Base-by-base conservation (phyloP, 2,888 invertebrate species). In the Proisotoma minuta region DNA sequence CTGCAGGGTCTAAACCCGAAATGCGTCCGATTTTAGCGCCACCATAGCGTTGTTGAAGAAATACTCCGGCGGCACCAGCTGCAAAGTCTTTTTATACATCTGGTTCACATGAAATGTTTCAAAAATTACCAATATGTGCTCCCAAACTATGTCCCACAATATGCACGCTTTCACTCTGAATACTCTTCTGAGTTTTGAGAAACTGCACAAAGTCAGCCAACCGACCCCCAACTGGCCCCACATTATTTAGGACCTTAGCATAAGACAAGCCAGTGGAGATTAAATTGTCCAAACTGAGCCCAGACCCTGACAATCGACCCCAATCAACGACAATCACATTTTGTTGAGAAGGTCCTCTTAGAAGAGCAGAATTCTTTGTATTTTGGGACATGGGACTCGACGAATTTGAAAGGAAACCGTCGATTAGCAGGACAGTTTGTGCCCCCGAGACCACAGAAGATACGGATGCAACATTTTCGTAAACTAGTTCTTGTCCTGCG, bases 271-370 rank as follows among this genome's bases (percentile, higher is more conserved):
- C 54, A 2, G 54, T 59, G 40, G 28, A 3, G 10, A 64, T n/a
- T 1, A 43, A 22, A 27, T 64, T 64, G 15, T 53, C 62, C 24
- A 64, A 26, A 24, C 50, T 57, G 2, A 34, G 18, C 5, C 62
- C 61, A 1, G 59, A 29, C 10, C 65, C 67, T 4, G 66, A 67
- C 12, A 69, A 40, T n/a, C 26, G 5, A n/a, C 66, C 66, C 63
- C 63, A 69, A 29, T 69, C 69, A 0, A 69, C 15, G 5, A 67
- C 58, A 22, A 69, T 63, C 0, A 69, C 61, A 22, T 69, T 69
- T 5, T 43, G 43, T 5, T 15, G 10, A 20, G 43, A 12, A 15
- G 43, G 4, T n/a, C 5, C 5, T n/a, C 18, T 43, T 43, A 20
- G 43, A 10, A 39, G 20, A 15, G 39, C 28, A 23, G 39, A 27